Evolutionary conservation across 2,113 vertebrate species (phyloP).

Genomic region (Gallinago paraguaiae): DNA sequence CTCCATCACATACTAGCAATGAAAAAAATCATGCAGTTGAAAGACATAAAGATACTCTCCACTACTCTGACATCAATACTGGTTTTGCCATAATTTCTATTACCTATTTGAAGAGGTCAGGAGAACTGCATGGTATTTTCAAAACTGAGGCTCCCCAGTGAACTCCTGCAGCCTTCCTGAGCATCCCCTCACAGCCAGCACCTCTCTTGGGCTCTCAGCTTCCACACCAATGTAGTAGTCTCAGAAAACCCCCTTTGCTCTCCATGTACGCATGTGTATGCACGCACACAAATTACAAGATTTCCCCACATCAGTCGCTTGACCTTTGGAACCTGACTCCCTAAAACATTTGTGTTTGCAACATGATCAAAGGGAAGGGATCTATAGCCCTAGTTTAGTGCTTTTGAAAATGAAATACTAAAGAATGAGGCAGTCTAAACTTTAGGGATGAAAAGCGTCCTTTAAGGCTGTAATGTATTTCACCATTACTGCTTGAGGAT

Average conservation of each 20-base stretch:
- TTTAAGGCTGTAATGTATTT: conserved; percentile 5
- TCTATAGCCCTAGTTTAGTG: not conserved
- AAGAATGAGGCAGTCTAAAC: not conserved
- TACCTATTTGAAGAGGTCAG: not conserved
- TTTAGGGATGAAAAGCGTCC: not conserved
- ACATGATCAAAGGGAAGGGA: not conserved
- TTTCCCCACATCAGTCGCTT: not conserved
- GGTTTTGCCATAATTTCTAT: not conserved
- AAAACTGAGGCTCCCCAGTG: not conserved
- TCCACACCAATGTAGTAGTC: rapidly evolving
- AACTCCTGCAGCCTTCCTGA: not conserved
- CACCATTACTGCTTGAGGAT: not conserved
- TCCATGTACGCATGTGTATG: not conserved
- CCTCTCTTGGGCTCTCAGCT: not conserved
- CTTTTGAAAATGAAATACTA: not conserved
- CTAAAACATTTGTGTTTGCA: not conserved
- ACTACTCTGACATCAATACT: not conserved
- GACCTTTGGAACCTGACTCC: not conserved
- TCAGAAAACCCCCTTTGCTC: not conserved
- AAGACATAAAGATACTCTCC: not conserved
- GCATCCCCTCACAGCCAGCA: not conserved
- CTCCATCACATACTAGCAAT: not conserved
- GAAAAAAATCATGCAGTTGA: not conserved
- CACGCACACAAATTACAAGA: not conserved
- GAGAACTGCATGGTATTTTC: not conserved